Percentiles rank a stretch among this genome's conserved stretches.
phyloP scores from a whole-genome alignment of 2,797 vertebrate genomes.

The Anableps anableps region DNA sequence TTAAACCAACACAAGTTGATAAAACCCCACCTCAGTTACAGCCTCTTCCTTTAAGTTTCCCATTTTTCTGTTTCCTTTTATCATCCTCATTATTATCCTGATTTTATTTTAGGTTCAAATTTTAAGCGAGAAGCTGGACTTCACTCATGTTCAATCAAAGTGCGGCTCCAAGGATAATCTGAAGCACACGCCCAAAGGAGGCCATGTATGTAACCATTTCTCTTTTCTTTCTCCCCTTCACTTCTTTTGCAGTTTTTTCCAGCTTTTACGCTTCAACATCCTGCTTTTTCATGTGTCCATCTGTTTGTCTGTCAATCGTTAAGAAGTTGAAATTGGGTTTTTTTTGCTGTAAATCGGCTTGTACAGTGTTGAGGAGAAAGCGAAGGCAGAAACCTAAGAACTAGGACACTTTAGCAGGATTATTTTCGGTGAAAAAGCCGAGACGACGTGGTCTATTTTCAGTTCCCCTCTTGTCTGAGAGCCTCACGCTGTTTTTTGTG shows the following conservation, averaged over 20 bases:
- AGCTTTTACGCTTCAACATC: slow-evolving; percentile 12
- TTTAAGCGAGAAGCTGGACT: slow-evolving; percentile 75
- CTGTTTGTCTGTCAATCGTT: slow-evolving; percentile 5
- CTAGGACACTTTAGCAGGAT: slow-evolving; percentile 39
- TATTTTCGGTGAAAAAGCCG: slow-evolving; percentile 16
- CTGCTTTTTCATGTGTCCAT: slow-evolving; percentile 40
- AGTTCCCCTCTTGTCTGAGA: slow-evolving; percentile 9
- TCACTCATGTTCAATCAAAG: slow-evolving; percentile 79
- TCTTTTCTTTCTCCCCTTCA: slow-evolving; percentile 8
- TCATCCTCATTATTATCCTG: slow-evolving; percentile 13
- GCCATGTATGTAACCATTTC: slow-evolving; percentile 73
- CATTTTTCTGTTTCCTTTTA: slow-evolving; percentile 14
- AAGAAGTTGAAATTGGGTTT: neutral
- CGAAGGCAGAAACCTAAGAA: slow-evolving; percentile 4
- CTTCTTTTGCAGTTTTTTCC: neutral
- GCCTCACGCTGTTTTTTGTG: slow-evolving; percentile 5
- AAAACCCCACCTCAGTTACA: neutral
- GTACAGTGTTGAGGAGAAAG: neutral
- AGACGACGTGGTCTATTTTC: neutral
- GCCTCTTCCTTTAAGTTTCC: neutral
- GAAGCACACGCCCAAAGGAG: slow-evolving; percentile 75
- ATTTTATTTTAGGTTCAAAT: slow-evolving; percentile 74
- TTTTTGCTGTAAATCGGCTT: neutral
- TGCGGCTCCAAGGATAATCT: slow-evolving; percentile 80
- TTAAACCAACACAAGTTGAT: neutral